Percentiles rank a stretch among this genome's conserved stretches.
phyloP scores from a whole-genome alignment of 2,113 vertebrate species.

The Ahaetulla prasina region DNA sequence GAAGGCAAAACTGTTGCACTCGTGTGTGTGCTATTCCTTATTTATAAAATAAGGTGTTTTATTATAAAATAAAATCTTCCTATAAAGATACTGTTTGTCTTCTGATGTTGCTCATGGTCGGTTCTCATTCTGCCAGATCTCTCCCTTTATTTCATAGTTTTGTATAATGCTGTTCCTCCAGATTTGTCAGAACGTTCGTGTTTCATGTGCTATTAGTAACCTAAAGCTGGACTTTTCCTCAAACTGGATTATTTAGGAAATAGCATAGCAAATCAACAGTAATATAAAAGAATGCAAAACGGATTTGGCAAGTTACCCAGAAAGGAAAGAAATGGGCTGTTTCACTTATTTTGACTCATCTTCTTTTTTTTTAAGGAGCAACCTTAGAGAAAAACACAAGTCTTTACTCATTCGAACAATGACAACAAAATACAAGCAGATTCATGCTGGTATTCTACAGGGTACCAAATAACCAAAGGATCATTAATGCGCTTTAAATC shows the following conservation, averaged over 20 bases:
- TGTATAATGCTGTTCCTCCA: conserved; percentile 44
- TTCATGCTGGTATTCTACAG: conserved; percentile 11
- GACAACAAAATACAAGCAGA: background rate
- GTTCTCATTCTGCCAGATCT: background rate
- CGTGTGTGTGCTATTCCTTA: background rate
- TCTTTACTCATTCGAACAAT: background rate
- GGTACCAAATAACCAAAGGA: conserved; percentile 15
- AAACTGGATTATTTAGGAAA: conserved; percentile 41
- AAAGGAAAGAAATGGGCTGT: conserved; percentile 48
- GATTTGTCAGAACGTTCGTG: conserved; percentile 42
- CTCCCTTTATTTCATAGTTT: rapidly evolving
- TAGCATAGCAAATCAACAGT: conserved; percentile 60
- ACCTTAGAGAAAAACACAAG: background rate
- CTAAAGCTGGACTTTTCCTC: conserved; percentile 57
- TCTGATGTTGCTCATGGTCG: background rate
- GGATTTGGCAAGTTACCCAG: conserved; percentile 64
- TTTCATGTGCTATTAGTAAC: conserved; percentile 32
- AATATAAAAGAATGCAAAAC: conserved; percentile 55
- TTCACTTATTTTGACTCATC: conserved; percentile 44
- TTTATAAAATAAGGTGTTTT: background rate
- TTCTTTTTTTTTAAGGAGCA: background rate
- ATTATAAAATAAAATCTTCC: background rate
- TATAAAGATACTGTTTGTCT: background rate
- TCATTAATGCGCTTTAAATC: conserved; percentile 27
- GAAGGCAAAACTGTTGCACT: background rate